A percentile compares a stretch with the other conserved stretches of the same genome.
phyloP scores from a whole-genome alignment of 2,888 invertebrate species.

The Mythimna albipuncta region DNA sequence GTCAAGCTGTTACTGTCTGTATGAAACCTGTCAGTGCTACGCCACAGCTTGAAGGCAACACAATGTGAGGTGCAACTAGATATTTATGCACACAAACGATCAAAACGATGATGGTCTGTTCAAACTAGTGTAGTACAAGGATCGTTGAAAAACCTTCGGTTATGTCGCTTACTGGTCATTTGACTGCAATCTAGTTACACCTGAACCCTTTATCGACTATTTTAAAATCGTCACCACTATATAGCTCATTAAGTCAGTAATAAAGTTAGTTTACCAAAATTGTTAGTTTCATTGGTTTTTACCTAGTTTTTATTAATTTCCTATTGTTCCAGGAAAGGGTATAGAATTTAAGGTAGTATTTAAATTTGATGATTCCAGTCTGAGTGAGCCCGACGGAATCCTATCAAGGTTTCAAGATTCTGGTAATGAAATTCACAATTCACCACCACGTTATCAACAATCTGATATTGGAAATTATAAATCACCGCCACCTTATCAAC shows the following conservation, averaged over 20 bases:
- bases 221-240: not conserved
- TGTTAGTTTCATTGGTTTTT: conserved; percentile 14
- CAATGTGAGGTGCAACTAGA: conserved; percentile 5
- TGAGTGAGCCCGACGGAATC: no score
- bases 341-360: conserved; percentile 25
- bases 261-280: conserved; percentile 21
- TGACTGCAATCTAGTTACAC: not conserved
- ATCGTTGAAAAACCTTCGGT: not conserved
- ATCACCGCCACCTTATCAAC: not conserved
- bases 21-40: conserved; percentile 41
- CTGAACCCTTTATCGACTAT: not conserved
- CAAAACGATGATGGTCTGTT: not conserved
- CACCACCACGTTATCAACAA: not conserved
- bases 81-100: not conserved
- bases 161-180: not conserved
- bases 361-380: conserved; percentile 4
- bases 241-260: not conserved
- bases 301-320: not conserved
- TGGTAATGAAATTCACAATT: not conserved
- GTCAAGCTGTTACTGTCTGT: conserved; percentile 26
- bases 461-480: not conserved
- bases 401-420: not conserved
- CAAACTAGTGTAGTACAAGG: no score
- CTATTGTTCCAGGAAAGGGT: conserved; percentile 32
- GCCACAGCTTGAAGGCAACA: conserved; percentile 8